These are phyloP conservation scores for Plagiodera versicolora DNA, from an alignment of 2,888 invertebrate species.

Conservation along the genomic window DNA sequence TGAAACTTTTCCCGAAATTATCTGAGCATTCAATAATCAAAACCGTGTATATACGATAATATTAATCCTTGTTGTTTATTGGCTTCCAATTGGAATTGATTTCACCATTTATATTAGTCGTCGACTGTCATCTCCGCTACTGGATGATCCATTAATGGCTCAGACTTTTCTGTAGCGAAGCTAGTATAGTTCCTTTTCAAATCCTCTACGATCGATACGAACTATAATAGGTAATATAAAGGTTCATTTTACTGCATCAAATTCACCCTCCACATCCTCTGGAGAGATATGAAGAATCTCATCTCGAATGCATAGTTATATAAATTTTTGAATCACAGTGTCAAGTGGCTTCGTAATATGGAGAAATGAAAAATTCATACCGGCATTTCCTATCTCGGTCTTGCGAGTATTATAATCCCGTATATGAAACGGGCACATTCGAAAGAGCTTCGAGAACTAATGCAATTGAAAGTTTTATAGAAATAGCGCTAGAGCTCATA, in stretches of 20 bases:
- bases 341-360: neutral
- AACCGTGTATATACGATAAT: no score
- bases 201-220: neutral
- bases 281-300: neutral
- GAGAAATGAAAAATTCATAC: conserved; percentile 10
- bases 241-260: neutral
- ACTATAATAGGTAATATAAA: neutral
- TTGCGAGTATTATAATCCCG: conserved; percentile 3
- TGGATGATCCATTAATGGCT: no score
- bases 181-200: neutral
- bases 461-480: conserved; percentile 18
- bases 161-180: no score
- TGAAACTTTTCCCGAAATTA: no score
- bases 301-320: conserved; percentile 2
- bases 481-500: conserved; percentile 14
- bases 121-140: no score
- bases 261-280: neutral
- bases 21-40: no score
- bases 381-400: neutral
- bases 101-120: no score
- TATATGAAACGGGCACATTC: conserved; percentile 9
- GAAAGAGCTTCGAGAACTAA: neutral
- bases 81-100: no score
- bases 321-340: conserved; percentile 5
- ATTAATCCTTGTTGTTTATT: no score